phyloP scores from a whole-genome alignment of 1,140 invertebrate genomes.

The Cydia fagiglandana region DNA sequence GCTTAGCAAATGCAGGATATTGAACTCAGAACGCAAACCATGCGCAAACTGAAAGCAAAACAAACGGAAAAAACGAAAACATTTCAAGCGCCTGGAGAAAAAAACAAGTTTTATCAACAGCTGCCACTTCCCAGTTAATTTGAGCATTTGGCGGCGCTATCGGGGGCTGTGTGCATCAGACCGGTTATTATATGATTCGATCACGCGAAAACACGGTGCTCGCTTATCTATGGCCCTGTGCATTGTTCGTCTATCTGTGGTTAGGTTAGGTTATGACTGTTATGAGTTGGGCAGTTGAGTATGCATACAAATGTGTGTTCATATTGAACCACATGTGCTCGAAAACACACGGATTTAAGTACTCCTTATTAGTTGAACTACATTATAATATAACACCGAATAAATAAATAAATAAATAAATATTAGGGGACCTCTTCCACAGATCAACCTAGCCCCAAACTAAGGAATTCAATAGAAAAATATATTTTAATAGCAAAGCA shows the following conservation, averaged over 20 bases:
- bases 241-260: not conserved
- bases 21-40: too few species aligned
- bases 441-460: too few species aligned
- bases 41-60: not conserved
- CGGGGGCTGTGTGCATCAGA: not conserved
- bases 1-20: too few species aligned
- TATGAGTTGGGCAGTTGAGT: not conserved
- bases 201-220: slow-evolving; percentile 10
- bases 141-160: not conserved
- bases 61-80: not conserved
- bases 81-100: not conserved
- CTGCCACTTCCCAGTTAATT: not conserved
- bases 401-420: too few species aligned
- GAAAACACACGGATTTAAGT: not conserved
- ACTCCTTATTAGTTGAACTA: too few species aligned
- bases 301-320: too few species aligned
- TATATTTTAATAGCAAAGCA: too few species aligned
- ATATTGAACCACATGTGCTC: not conserved
- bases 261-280: not conserved
- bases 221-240: not conserved
- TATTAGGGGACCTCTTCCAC: too few species aligned
- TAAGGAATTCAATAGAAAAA: too few species aligned
- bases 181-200: not conserved
- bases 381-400: too few species aligned
- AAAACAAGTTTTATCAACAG: slow-evolving; percentile 6